These are phyloP conservation scores for Lydus trimaculatus DNA, from an alignment of 2,888 invertebrate genomes.

Conservation along the genomic window DNA sequence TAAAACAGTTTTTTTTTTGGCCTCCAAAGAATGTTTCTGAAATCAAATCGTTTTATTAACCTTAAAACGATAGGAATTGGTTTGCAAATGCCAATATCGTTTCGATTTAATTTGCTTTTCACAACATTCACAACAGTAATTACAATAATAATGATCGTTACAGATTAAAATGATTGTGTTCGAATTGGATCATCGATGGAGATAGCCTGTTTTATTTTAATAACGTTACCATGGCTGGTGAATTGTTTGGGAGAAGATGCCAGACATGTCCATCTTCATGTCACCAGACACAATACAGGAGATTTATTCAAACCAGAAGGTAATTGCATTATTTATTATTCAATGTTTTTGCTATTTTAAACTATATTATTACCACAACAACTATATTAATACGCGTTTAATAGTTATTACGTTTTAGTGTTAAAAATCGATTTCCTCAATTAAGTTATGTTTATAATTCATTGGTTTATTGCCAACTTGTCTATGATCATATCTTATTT, in stretches of 20 bases:
- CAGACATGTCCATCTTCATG: conserved; percentile 34
- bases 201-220: conserved; percentile 23
- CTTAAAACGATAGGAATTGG: too few relatives aligned
- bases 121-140: neutral
- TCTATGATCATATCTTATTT: neutral
- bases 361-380: conserved; percentile 10
- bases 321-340: conserved; percentile 40
- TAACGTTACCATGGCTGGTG: conserved; percentile 28
- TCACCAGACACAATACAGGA: conserved; percentile 68
- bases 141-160: conserved; percentile 7
- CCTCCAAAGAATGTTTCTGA: neutral
- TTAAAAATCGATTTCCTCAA: neutral
- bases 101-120: neutral
- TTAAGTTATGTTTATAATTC: neutral
- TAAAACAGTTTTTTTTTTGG: too few relatives aligned
- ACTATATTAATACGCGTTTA: neutral
- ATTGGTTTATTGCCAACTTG: conserved; percentile 6
- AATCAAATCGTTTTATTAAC: neutral
- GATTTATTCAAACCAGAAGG: conserved; percentile 68
- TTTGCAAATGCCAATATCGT: too few relatives aligned
- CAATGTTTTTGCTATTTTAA: neutral
- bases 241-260: conserved; percentile 18
- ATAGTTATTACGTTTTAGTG: conserved; percentile 7
- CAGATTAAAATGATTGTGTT: conserved; percentile 30
- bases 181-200: conserved; percentile 27